Conservation (phyloP, 2,113 vertebrate genomes). For the Romanogobio albipinnatus region DNA sequence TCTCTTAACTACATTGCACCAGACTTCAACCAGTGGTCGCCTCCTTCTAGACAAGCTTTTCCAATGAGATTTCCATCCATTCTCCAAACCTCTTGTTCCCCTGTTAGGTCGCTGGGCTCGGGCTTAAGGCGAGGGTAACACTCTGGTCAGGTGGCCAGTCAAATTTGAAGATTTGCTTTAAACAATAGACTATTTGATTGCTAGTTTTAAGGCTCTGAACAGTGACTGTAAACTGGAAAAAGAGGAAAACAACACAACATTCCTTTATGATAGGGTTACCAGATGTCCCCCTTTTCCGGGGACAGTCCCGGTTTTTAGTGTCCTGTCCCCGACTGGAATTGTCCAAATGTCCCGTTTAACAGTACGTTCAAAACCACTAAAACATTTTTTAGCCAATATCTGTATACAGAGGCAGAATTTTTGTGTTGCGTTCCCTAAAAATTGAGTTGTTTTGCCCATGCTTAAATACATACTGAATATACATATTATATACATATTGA, state of each 20-base stretch:
- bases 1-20: background rate
- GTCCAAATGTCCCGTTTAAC: no score
- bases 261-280: background rate
- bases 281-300: no score
- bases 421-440: background rate
- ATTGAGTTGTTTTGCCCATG: background rate
- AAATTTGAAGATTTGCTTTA: background rate
- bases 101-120: background rate
- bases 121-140: background rate
- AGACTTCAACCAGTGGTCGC: background rate
- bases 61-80: background rate
- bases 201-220: no score
- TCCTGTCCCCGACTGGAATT: no score
- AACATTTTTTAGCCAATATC: background rate
- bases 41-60: background rate
- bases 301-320: no score
- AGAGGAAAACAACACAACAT: background rate
- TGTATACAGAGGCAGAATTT: background rate
- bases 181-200: background rate
- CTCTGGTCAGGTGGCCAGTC: background rate
- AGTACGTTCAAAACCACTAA: no score
- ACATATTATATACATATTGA: no score
- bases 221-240: no score
- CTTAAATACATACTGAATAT: background rate
- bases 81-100: background rate